A percentile compares a stretch with the other conserved stretches of the same genome.
phyloP scores from a whole-genome alignment of 2,113 vertebrate genomes.

The Butastur rufipennis region DNA sequence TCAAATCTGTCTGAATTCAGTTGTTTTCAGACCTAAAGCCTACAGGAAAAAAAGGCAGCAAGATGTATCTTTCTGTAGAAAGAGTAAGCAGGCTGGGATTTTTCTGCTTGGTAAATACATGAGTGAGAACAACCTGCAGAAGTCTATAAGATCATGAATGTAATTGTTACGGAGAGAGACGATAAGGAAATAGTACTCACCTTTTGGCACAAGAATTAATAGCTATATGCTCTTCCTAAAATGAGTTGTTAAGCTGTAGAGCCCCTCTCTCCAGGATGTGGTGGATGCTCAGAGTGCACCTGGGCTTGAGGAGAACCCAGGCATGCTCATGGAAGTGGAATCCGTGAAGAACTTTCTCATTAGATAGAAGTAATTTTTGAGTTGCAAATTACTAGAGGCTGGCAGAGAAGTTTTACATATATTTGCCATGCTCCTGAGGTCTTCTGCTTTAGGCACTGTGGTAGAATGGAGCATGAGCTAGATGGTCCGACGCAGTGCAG shows the following conservation, averaged over 20 bases:
- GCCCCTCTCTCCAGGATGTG: neutral
- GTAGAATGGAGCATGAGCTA: neutral
- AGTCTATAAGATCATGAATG: neutral
- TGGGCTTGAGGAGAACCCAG: neutral
- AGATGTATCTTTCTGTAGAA: neutral
- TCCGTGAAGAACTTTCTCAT: neutral
- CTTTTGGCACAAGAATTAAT: neutral
- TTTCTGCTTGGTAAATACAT: neutral
- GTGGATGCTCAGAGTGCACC: neutral
- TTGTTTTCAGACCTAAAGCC: neutral
- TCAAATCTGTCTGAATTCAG: neutral
- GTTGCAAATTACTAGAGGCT: neutral
- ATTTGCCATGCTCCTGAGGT: neutral
- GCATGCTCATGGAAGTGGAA: neutral
- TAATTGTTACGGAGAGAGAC: neutral
- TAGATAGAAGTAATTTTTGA: neutral
- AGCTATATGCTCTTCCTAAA: neutral
- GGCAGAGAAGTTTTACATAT: neutral
- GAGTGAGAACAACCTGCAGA: neutral
- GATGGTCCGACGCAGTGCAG: neutral
- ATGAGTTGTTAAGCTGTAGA: neutral
- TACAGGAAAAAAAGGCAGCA: neutral
- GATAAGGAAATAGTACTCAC: neutral
- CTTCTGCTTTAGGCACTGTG: neutral
- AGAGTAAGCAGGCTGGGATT: neutral